Evolutionary conservation across 1,140 invertebrate genomes (phyloP).

Genomic region (Drosophila aff.): DNA sequence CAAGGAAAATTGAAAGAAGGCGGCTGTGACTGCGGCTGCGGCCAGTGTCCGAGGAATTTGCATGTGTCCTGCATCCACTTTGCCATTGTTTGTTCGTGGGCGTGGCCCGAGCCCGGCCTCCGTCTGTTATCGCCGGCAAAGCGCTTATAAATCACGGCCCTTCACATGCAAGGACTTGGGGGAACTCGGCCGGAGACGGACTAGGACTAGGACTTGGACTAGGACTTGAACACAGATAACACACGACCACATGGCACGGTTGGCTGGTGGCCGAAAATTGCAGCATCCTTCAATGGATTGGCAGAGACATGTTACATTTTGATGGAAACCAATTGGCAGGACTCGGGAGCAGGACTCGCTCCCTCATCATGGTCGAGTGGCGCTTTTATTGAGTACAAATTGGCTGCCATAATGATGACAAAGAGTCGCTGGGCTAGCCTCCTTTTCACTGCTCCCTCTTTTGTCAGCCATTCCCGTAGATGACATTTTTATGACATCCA

Average conservation of each 20-base stretch:
- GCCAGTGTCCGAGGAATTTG: slow-evolving; percentile 60
- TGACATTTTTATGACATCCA: slow-evolving; percentile 58
- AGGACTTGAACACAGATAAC: slow-evolving; percentile 48
- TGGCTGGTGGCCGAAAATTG: slow-evolving; percentile 50
- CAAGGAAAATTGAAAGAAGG: slow-evolving; percentile 76
- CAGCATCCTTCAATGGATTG: slow-evolving; percentile 35
- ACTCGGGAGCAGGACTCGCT: slow-evolving; percentile 18
- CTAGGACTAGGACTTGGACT: slow-evolving; percentile 1
- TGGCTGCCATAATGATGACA: slow-evolving; percentile 59
- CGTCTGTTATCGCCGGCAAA: slow-evolving; percentile 74
- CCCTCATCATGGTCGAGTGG: slow-evolving; percentile 47
- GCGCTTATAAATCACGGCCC: slow-evolving; percentile 78
- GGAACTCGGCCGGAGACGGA: neutral
- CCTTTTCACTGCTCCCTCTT: slow-evolving; percentile 1
- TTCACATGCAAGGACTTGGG: slow-evolving; percentile 58
- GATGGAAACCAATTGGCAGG: slow-evolving; percentile 54
- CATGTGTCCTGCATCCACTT: slow-evolving; percentile 55
- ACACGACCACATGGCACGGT: slow-evolving; percentile 31
- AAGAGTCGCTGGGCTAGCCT: slow-evolving; percentile 19
- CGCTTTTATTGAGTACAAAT: slow-evolving; percentile 59
- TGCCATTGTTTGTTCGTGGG: slow-evolving; percentile 54
- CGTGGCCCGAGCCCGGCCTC: slow-evolving; percentile 19
- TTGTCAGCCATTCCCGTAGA: slow-evolving; percentile 21
- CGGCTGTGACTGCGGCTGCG: slow-evolving; percentile 36
- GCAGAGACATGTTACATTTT: slow-evolving; percentile 23